Evolutionary conservation across 2,113 vertebrate species (phyloP).

Genomic region (Lipophrys pholis): DNA sequence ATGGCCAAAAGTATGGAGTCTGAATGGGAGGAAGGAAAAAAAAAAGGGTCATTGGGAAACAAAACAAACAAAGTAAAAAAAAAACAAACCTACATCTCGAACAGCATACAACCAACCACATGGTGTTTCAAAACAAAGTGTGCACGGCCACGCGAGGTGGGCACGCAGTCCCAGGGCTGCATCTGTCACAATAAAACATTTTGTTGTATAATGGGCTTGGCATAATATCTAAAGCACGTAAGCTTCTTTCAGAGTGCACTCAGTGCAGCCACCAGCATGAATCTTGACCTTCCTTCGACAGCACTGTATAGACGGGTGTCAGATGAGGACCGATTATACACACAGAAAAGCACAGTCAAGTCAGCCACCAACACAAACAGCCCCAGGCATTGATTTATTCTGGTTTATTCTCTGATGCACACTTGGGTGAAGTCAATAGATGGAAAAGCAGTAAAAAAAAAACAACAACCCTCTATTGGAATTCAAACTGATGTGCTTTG

Average conservation of each 20-base stretch:
- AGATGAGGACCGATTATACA: constrained; percentile 30
- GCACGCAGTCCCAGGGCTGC: constrained; percentile 14
- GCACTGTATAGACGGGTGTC: constrained; percentile 26
- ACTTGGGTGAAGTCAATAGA: constrained; percentile 15
- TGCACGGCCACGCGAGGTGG: constrained; percentile 16
- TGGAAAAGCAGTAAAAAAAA: constrained; percentile 43
- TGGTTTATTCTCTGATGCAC: constrained; percentile 28
- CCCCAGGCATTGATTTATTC: constrained; percentile 40
- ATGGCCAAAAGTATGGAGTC: constrained; percentile 99
- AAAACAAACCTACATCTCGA: not conserved
- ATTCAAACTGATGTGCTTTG: constrained; percentile 1
- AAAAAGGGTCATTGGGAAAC: constrained; percentile 17
- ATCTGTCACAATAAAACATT: constrained; percentile 58
- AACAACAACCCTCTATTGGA: constrained; percentile 38
- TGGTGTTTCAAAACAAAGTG: constrained; percentile 27
- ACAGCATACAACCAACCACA: constrained; percentile 14
- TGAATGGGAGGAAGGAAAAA: constrained; percentile 73
- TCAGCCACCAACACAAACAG: constrained; percentile 32
- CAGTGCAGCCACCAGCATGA: constrained; percentile 26
- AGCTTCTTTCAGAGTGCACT: constrained; percentile 43
- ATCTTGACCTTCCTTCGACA: constrained; percentile 43
- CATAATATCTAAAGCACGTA: constrained; percentile 50
- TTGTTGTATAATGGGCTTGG: constrained; percentile 51
- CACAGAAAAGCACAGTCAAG: constrained; percentile 30
- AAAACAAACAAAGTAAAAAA: constrained; percentile 11